Evolutionary conservation across 1,140 invertebrate species (phyloP).

Genomic region (Octopus sinensis): DNA sequence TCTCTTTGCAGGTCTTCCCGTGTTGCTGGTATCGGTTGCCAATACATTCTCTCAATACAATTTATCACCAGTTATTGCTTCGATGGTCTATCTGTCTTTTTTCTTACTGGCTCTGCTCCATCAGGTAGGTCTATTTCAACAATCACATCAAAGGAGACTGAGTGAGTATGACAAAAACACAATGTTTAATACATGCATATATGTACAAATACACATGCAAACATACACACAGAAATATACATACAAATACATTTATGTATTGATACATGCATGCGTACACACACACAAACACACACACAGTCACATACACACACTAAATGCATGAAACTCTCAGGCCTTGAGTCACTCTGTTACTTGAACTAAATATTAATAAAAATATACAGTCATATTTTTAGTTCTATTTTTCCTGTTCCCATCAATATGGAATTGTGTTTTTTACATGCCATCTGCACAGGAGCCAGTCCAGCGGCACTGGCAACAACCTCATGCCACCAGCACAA

Average conservation of each 20-base stretch:
- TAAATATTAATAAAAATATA: too few relatives aligned
- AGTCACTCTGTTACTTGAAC: too few relatives aligned
- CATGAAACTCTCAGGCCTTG: background rate
- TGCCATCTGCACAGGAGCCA: too few relatives aligned
- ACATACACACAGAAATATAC: background rate
- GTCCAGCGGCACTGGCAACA: too few relatives aligned
- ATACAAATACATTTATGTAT: background rate
- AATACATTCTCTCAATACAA: constrained; percentile 32
- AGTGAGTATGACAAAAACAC: too few relatives aligned
- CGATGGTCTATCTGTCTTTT: constrained; percentile 33
- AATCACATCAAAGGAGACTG: background rate
- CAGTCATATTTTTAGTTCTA: too few relatives aligned
- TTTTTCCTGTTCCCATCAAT: too few relatives aligned
- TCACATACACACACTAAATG: background rate
- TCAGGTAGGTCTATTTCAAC: constrained; percentile 27
- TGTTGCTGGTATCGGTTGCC: constrained; percentile 37
- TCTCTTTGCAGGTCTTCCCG: constrained; percentile 28
- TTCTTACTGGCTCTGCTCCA: constrained; percentile 36
- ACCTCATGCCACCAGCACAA: too few relatives aligned
- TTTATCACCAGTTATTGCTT: constrained; percentile 34
- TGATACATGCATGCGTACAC: too few relatives aligned
- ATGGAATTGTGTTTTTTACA: too few relatives aligned
- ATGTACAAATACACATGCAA: background rate
- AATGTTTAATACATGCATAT: background rate
- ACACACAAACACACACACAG: too few relatives aligned